Base-by-base conservation (phyloP, 2,797 vertebrate species). In the Peromyscus nudipes region DNA sequence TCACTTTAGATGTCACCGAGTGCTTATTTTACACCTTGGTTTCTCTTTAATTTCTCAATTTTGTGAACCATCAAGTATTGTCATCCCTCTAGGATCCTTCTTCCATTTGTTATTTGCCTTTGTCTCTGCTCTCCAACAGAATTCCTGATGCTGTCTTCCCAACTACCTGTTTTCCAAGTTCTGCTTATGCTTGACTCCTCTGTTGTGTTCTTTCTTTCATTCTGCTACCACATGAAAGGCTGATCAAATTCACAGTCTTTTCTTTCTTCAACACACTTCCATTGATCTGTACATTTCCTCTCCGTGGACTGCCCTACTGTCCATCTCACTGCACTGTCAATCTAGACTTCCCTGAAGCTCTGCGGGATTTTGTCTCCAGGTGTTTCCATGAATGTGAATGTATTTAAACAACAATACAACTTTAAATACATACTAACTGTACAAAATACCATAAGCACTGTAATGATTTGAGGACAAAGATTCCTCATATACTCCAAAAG, bases 361-460 rank as follows among this genome's bases (percentile, higher is more conserved):
- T 29, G 71, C 4, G 34, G 29, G 1, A 34, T 83, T 31, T 34
- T 75, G 19, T 64, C 60, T 55, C 46, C 69, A 87, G 64, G 21
- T 60, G 21, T 55, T 34, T 8, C 40, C 8, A 37, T 60, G 5
- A 79, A 43, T 97, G 5, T 81, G 69, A 93, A 55, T 94, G 19
- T 95, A 67, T 88, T 79, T 77, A 91, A 95, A 94, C 4, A 57
- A 89, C 19, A 43, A 67, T 17, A 10, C 37, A 64, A 83, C 94
- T 93, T 13, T 23, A 95, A 92, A 82, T 94, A 84, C 57, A 17
- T 65, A 87, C 12, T 43, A 43, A 64, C 83, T 55, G 7, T 14
- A n/a, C 16, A 12, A 73, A 85, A 25, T 62, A 62, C 31, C 52
- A 92, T 86, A 37, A 96, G 2, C 40, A 83, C 3, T 21, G 31